Percentiles rank a stretch among this genome's conserved stretches.
Conservation (phyloP, 2,113 vertebrate species). For the Callospermophilus lateralis region DNA sequence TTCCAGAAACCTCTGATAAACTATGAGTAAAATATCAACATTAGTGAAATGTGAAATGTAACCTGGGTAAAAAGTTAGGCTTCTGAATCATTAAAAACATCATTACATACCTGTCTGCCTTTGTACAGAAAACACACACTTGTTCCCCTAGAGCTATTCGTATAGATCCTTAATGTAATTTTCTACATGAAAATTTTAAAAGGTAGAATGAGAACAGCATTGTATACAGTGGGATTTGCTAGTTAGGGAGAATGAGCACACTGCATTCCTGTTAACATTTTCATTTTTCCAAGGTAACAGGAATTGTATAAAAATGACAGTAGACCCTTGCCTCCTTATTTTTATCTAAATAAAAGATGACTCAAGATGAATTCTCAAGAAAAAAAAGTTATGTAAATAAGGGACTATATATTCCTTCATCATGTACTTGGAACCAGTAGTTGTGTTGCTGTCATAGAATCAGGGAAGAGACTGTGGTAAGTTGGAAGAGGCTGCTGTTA, state of each 20-base stretch:
- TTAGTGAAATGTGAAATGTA: conserved; percentile 87
- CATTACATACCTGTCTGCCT: conserved; percentile 87
- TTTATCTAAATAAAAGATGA: too few species aligned
- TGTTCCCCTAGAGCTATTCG: conserved; percentile 88
- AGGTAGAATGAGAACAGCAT: too few species aligned
- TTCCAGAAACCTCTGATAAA: conserved; percentile 75
- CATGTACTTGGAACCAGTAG: conserved; percentile 94
- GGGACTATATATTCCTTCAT: too few species aligned
- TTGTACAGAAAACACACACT: conserved; percentile 87
- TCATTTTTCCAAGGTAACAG: too few species aligned
- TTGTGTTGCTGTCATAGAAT: conserved; percentile 95
- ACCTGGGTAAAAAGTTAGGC: conserved; percentile 88
- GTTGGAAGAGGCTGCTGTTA: conserved; percentile 98
- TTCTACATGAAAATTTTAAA: too few species aligned
- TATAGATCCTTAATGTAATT: conserved; percentile 86
- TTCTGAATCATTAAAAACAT: conserved; percentile 88
- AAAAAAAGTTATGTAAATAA: too few species aligned
- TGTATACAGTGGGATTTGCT: too few species aligned
- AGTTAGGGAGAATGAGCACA: too few species aligned
- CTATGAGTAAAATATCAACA: conserved; percentile 84
- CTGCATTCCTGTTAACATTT: too few species aligned
- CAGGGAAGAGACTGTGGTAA: conserved; percentile 98
- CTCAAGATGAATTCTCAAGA: too few species aligned
- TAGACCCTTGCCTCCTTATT: too few species aligned
- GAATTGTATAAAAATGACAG: too few species aligned